Conservation (phyloP, 1,140 invertebrate species). For the Drosophila simulans region DNA sequence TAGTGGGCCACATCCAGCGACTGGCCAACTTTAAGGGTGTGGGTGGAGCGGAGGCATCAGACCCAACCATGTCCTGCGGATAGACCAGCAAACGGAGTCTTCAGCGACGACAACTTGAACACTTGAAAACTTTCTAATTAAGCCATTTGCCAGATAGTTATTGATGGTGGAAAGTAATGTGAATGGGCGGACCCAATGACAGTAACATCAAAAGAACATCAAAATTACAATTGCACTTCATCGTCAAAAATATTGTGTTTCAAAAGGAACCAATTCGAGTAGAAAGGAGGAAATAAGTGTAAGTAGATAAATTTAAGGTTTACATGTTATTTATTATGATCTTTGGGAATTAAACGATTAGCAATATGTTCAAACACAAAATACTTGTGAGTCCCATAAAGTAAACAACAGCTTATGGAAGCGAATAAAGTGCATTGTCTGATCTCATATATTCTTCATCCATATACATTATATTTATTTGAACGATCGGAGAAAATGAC, state of each 20-base stretch:
- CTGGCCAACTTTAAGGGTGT: constrained; percentile 17
- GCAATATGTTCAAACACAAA: too few relatives aligned
- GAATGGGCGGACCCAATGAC: constrained; percentile 20
- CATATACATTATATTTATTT: constrained; percentile 36
- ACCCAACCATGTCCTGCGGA: constrained; percentile 12
- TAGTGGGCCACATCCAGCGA: constrained; percentile 17
- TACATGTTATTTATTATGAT: too few relatives aligned
- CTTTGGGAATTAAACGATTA: too few relatives aligned
- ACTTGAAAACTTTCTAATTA: constrained; percentile 78
- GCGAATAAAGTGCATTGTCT: neutral
- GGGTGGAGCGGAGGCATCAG: constrained; percentile 8
- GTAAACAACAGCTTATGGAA: too few relatives aligned
- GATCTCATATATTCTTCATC: neutral
- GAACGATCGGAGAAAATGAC: constrained; percentile 11
- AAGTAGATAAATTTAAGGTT: too few relatives aligned
- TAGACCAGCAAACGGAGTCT: constrained; percentile 8
- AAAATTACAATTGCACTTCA: neutral
- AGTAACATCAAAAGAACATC: constrained; percentile 24
- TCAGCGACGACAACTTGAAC: constrained; percentile 39
- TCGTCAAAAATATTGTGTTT: neutral
- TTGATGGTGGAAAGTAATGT: constrained; percentile 23
- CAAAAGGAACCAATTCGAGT: neutral
- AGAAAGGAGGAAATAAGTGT: neutral
- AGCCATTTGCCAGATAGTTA: constrained; percentile 58
- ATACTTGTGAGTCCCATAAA: too few relatives aligned